phyloP scores from a whole-genome alignment of 2,797 vertebrate genomes.

The Hirundo rustica region DNA sequence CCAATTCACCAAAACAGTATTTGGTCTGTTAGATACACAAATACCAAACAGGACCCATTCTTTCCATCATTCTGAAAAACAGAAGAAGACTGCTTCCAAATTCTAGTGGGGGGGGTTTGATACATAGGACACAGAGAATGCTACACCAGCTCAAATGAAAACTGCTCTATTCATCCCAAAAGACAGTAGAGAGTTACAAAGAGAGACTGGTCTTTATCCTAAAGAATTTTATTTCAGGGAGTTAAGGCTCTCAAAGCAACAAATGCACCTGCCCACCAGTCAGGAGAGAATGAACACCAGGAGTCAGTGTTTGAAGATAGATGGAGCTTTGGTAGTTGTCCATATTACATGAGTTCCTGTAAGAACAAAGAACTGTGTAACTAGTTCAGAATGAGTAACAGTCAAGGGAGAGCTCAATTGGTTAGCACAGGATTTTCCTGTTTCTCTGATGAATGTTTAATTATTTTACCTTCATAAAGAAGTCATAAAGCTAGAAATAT shows the following conservation, averaged over 20 bases:
- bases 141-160: background rate
- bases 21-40: background rate
- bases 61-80: background rate
- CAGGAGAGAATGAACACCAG: background rate
- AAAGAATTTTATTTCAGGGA: background rate
- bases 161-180: background rate
- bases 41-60: background rate
- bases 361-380: background rate
- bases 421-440: background rate
- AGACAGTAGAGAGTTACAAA: background rate
- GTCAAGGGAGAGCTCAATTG: background rate
- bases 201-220: background rate
- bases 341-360: accelerated
- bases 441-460: background rate
- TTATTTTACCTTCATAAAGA: background rate
- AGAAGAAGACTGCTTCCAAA: background rate
- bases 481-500: background rate
- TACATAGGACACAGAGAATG: background rate
- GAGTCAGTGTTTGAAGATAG: background rate
- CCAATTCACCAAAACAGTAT: background rate
- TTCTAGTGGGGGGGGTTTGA: accelerated
- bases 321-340: background rate
- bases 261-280: background rate
- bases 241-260: background rate
- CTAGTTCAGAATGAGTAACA: background rate